Evolutionary conservation across 1,140 invertebrate species (phyloP).

Genomic region (Neodiprion lecontei): DNA sequence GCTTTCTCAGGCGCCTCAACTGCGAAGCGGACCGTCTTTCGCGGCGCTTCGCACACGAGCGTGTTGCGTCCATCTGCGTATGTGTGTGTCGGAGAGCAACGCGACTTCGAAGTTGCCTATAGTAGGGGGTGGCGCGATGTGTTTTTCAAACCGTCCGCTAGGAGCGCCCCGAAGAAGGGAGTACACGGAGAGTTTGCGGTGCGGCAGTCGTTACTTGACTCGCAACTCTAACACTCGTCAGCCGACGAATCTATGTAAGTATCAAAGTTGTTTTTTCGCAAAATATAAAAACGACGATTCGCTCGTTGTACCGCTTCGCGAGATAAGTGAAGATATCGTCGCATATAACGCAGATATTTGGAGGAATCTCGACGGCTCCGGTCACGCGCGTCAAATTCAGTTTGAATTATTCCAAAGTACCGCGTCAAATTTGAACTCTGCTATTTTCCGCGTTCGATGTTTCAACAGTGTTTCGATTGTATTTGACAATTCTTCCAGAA

Average conservation of each 20-base stretch:
- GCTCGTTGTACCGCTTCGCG: not conserved
- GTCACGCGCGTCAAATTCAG: not conserved
- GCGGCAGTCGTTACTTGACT: conserved; percentile 15
- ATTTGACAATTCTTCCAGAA: too few relatives aligned
- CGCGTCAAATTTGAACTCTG: not conserved
- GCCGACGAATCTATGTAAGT: conserved; percentile 9
- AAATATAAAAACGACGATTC: too few relatives aligned
- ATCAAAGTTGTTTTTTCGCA: not conserved
- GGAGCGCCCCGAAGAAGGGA: conserved; percentile 1
- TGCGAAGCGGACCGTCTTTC: too few relatives aligned
- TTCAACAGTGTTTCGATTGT: too few relatives aligned
- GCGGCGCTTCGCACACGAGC: too few relatives aligned
- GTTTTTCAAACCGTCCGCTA: not conserved
- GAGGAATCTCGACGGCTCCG: not conserved
- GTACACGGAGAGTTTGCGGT: not conserved
- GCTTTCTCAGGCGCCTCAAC: too few relatives aligned
- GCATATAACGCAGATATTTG: not conserved
- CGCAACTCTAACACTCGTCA: conserved; percentile 15
- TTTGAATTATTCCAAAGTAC: not conserved
- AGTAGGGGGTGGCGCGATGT: not conserved
- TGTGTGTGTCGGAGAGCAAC: not conserved
- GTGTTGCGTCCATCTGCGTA: too few relatives aligned
- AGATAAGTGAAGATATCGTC: not conserved
- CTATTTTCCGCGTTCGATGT: too few relatives aligned
- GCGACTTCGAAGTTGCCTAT: not conserved